Percentiles rank a stretch among this genome's conserved stretches.
These are phyloP conservation scores for Apocrypta bakeri DNA, from an alignment of 1,140 invertebrate species.

Conservation along the genomic window DNA sequence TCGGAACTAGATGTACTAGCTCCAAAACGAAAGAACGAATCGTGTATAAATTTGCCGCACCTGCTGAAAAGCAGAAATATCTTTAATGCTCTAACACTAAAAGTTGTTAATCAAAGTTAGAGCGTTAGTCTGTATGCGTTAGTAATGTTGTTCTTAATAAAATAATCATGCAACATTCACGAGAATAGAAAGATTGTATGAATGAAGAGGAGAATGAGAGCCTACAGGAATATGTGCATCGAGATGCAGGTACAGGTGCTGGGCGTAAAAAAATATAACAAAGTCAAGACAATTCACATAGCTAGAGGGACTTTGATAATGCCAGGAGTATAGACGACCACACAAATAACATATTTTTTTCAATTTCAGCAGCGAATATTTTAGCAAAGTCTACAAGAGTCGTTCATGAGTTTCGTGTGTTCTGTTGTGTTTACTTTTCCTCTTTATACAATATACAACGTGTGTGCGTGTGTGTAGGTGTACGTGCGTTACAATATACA, in stretches of 20 bases:
- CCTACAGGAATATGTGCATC: constrained; percentile 35
- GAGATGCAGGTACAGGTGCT: constrained; percentile 36
- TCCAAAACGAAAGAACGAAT: constrained; percentile 19
- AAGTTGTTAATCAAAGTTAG: constrained; percentile 68
- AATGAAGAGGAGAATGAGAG: constrained; percentile 51
- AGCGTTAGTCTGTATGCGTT: constrained; percentile 59
- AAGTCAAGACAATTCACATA: background rate
- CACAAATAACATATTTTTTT: background rate
- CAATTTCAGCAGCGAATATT: background rate
- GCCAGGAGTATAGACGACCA: background rate
- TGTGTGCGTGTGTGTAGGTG: background rate
- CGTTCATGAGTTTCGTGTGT: background rate
- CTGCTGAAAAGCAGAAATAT: constrained; percentile 44
- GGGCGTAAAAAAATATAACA: constrained; percentile 22
- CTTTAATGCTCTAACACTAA: constrained; percentile 38
- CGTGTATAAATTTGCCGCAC: background rate
- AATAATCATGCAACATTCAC: constrained; percentile 62
- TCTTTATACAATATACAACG: background rate
- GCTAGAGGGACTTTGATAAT: background rate
- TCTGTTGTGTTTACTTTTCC: background rate
- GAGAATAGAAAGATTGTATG: background rate
- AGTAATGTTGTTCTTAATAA: too few relatives aligned
- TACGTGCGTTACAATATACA: constrained; percentile 15
- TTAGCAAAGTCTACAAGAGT: constrained; percentile 28
- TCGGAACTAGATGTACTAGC: constrained; percentile 17